Evolutionary conservation across 2,888 invertebrate genomes (phyloP).

Genomic region (Calephelis perditalis): DNA sequence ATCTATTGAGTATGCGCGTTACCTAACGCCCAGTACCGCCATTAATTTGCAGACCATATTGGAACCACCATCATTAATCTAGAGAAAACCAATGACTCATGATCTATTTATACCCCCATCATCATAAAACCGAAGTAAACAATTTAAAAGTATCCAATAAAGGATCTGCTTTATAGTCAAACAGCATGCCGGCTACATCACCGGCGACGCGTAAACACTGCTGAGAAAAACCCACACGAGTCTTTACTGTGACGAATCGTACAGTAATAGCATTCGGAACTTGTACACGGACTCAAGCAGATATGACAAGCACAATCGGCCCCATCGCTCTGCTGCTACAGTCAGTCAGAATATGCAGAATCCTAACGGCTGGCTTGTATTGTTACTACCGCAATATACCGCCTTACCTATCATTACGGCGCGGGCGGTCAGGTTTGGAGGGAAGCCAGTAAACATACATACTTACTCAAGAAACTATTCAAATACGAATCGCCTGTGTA

Average conservation of each 20-base stretch:
- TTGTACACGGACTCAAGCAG: neutral
- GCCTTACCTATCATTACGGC: too few relatives aligned
- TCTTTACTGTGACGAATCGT: conserved; percentile 35
- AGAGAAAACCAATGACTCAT: conserved; percentile 1
- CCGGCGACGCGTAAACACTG: conserved; percentile 34
- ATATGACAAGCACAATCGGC: neutral
- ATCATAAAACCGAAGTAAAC: conserved; percentile 1
- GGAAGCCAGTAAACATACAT: too few relatives aligned
- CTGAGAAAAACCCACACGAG: conserved; percentile 46
- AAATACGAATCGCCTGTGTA: too few relatives aligned
- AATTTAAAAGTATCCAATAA: neutral
- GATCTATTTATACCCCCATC: conserved; percentile 2
- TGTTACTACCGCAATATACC: too few relatives aligned
- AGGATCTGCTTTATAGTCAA: conserved; percentile 19
- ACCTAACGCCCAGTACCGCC: too few relatives aligned
- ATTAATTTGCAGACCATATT: too few relatives aligned
- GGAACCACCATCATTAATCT: neutral
- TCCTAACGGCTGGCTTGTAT: too few relatives aligned
- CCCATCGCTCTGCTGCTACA: too few relatives aligned
- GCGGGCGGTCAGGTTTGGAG: too few relatives aligned
- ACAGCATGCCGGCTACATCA: conserved; percentile 19
- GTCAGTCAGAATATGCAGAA: too few relatives aligned
- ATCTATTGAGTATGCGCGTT: too few relatives aligned
- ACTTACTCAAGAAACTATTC: too few relatives aligned
- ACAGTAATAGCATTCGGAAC: conserved; percentile 12